Evolutionary conservation across 2,113 vertebrate species (phyloP), one percentile per base, ranked within the genome.

Genomic region (Alouatta palliata): DNA sequence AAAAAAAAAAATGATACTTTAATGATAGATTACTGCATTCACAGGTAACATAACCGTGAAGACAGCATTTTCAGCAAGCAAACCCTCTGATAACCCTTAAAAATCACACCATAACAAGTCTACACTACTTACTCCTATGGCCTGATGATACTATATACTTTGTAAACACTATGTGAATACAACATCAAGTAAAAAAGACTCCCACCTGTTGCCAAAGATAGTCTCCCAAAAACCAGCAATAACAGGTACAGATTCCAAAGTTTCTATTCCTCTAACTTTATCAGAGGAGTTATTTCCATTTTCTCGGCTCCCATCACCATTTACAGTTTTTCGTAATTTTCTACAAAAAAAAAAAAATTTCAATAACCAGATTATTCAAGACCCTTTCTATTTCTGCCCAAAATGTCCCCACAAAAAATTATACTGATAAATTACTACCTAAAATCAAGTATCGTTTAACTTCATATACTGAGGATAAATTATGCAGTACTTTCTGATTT

Each of bases 301-400:
- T 88, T 98, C 97, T 97, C 97, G 97, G 90, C 68, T 98, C 94
- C 98, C 98, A 87, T 99, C 98, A 23, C 96, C 96, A 81, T 98
- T 98, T 96, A 97, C 95, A 92, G 98, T 91, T 96, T 98, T 99
- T 85, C 98, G 98, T 88, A 98, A 98, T 98, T 99, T 99, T 98
- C 99, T 99, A 97, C 13, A 90, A 95, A 97, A 96, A 64, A 61
- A 90, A 86, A 64, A 91, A 86, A 73, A 86, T 30, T 92, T 84
- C 79, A 82, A 61, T 2, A 10, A 70, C 66, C 14, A 89, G 7
- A 82, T 82, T 52, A 95, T 73, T 93, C 58, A 94, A 90, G 54
- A 91, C 5, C 30, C 84, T 95, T 89, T 93, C 89, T 81, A 56
- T 66, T 91, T 93, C 70, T 95, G 10, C n/a, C 83, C 32, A 35